These are phyloP conservation scores for Oryzias sinensis DNA, from an alignment of 2,797 vertebrate species.

Conservation along the genomic window DNA sequence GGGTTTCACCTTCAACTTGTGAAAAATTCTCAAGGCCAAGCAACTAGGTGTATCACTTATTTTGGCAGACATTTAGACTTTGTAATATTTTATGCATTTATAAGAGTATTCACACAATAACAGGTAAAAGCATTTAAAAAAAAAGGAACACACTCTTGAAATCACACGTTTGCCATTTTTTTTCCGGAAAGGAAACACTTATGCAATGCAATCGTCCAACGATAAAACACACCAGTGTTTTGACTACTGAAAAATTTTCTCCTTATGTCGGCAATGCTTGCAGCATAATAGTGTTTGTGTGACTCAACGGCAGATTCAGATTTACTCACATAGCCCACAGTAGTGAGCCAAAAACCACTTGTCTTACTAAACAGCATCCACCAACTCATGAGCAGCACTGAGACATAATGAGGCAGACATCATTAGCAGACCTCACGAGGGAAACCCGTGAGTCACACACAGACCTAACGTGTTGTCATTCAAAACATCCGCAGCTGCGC, in stretches of 20 bases:
- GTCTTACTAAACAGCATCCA: not conserved
- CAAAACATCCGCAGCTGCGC: not conserved
- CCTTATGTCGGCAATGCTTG: not conserved
- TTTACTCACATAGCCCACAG: not conserved
- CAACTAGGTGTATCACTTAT: no score
- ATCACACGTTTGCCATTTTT: no score
- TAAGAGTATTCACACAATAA: no score
- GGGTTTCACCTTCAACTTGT: slow-evolving; percentile 15
- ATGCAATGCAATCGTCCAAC: no score
- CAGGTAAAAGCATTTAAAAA: no score
- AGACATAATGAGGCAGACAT: not conserved
- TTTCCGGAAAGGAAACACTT: no score
- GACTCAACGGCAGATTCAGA: not conserved
- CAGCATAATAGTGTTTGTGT: not conserved
- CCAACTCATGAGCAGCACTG: not conserved
- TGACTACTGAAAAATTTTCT: no score
- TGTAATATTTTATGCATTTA: no score
- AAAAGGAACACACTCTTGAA: no score
- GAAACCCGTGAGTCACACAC: not conserved
- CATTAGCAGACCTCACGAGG: not conserved
- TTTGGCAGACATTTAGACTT: no score
- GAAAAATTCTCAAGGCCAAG: not conserved
- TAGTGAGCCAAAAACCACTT: not conserved
- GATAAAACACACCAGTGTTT: no score
- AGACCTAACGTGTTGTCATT: not conserved